These are phyloP conservation scores for Euglossa dilemma DNA, from an alignment of 1,140 invertebrate genomes.

Conservation along the genomic window DNA sequence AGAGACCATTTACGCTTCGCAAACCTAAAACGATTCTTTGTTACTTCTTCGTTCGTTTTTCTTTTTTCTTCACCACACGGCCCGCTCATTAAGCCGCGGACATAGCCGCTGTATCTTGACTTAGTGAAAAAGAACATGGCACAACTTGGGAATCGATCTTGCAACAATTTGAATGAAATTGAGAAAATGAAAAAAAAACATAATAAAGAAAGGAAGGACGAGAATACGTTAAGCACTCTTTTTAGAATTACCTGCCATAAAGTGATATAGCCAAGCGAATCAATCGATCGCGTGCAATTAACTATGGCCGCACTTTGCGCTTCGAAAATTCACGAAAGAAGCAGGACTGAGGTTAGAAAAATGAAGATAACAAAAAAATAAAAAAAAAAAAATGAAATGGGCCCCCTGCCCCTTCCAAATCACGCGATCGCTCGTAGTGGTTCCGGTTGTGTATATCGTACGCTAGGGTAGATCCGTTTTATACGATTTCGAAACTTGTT, in stretches of 20 bases:
- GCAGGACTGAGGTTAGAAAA: neutral
- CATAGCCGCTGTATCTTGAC: neutral
- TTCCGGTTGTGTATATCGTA: conserved; percentile 28
- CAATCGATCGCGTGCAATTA: neutral
- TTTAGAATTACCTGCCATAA: conserved; percentile 41
- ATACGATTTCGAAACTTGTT: conserved; percentile 38
- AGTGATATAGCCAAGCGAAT: conserved; percentile 27
- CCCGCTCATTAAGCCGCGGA: neutral
- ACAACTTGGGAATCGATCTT: conserved; percentile 11
- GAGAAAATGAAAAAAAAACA: neutral
- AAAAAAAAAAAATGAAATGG: neutral
- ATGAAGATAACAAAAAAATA: neutral
- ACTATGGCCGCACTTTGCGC: neutral
- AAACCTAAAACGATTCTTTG: conserved; percentile 31
- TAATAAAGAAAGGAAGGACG: neutral
- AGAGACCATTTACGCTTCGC: conserved; percentile 41
- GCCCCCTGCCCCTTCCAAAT: neutral
- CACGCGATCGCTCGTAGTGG: conserved; percentile 17
- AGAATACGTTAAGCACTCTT: neutral
- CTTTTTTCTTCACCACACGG: conserved; percentile 27
- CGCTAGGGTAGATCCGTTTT: conserved; percentile 29
- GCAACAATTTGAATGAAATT: neutral
- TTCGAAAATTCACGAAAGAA: neutral
- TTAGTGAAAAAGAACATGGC: neutral
- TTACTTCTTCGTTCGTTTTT: conserved; percentile 61